A percentile compares a stretch with the other conserved stretches of the same genome.
These are phyloP conservation scores for Ostrea denselamellosa DNA, from an alignment of 1,140 invertebrate species.

Conservation along the genomic window DNA sequence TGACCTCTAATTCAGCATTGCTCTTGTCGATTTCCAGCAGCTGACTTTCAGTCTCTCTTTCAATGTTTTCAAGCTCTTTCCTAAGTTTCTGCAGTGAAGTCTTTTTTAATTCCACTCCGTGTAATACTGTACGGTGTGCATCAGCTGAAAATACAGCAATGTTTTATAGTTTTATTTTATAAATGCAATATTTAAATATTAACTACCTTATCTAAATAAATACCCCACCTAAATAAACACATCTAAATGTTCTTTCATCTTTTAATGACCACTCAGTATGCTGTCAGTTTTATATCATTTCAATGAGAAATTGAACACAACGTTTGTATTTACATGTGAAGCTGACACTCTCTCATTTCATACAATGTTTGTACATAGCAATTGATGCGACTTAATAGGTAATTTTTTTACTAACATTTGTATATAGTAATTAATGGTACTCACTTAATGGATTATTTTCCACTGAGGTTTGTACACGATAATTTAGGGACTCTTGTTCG, in stretches of 20 bases:
- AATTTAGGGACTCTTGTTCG: constrained; percentile 70
- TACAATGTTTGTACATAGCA: too few relatives aligned
- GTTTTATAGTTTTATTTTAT: background rate
- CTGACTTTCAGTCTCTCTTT: constrained; percentile 86
- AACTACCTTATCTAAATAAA: too few relatives aligned
- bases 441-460: constrained; percentile 74
- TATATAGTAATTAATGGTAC: constrained; percentile 40
- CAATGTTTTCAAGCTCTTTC: constrained; percentile 86
- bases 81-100: constrained; percentile 85
- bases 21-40: constrained; percentile 90
- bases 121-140: constrained; percentile 85
- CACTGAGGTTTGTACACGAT: constrained; percentile 73
- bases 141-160: constrained; percentile 77
- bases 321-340: too few relatives aligned
- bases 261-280: too few relatives aligned
- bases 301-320: too few relatives aligned
- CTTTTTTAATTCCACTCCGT: constrained; percentile 87
- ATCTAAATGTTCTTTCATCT: too few relatives aligned
- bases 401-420: too few relatives aligned
- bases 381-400: too few relatives aligned
- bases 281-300: too few relatives aligned
- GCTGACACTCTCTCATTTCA: too few relatives aligned
- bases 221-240: background rate
- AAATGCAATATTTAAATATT: too few relatives aligned
- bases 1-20: constrained; percentile 84